These are phyloP conservation scores for Drosophila anomelani DNA, from an alignment of 2,888 invertebrate species.

Conservation along the genomic window DNA sequence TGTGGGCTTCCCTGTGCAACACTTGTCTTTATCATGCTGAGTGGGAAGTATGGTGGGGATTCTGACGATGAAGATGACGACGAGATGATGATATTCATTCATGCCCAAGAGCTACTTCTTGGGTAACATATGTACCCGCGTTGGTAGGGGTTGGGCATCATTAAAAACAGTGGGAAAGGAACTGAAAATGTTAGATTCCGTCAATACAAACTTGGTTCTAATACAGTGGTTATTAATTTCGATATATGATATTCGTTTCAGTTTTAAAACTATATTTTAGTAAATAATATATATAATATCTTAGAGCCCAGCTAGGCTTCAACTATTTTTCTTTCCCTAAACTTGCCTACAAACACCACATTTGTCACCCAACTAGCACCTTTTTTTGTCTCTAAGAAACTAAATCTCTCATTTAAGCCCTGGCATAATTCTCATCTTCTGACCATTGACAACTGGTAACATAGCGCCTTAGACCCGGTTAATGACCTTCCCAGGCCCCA, in stretches of 20 bases:
- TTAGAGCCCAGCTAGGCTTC: too few relatives aligned
- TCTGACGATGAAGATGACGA: constrained; percentile 21
- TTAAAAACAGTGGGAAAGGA: constrained; percentile 1
- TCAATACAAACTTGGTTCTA: not conserved
- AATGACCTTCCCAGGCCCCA: constrained; percentile 29
- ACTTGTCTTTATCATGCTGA: constrained; percentile 59
- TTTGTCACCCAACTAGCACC: not conserved
- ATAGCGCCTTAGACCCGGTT: constrained; percentile 1
- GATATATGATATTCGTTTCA: too few relatives aligned
- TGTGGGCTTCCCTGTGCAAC: constrained; percentile 54
- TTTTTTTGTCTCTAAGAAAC: not conserved
- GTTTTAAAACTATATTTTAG: too few relatives aligned
- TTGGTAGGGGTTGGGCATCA: constrained; percentile 2
- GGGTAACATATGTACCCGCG: constrained; percentile 50
- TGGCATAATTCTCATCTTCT: constrained; percentile 27
- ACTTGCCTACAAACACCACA: not conserved
- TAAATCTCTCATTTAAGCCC: not conserved
- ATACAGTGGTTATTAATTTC: not conserved
- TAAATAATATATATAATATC: too few relatives aligned
- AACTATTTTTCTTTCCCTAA: too few relatives aligned
- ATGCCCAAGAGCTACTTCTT: constrained; percentile 78
- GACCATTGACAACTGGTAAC: constrained; percentile 23
- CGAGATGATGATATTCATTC: constrained; percentile 74
- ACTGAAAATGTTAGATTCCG: not conserved
- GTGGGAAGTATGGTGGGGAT: constrained; percentile 10